Evolutionary conservation across 2,888 invertebrate genomes (phyloP).

Genomic region (Ceratothoa steindachneri): DNA sequence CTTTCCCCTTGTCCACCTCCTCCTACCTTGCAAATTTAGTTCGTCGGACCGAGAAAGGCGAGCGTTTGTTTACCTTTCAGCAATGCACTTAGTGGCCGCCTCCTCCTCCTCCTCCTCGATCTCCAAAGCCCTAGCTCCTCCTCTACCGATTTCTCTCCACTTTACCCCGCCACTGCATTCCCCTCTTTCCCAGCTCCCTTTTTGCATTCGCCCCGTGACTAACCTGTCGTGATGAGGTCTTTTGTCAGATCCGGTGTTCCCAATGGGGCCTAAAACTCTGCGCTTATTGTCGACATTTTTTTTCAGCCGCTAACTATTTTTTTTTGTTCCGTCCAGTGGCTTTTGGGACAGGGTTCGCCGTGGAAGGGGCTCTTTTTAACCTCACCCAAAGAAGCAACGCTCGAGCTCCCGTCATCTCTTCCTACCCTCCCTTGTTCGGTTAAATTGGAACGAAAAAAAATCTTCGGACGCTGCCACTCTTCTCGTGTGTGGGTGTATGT

Average conservation of each 20-base stretch:
- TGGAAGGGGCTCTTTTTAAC: too few species aligned
- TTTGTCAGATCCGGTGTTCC: not conserved
- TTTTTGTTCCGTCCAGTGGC: not conserved
- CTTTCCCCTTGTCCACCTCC: too few species aligned
- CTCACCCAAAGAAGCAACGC: too few species aligned
- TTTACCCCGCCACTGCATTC: not conserved
- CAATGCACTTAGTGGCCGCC: conserved; percentile 4
- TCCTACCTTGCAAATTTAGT: not conserved
- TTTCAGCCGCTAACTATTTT: not conserved
- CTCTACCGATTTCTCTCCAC: not conserved
- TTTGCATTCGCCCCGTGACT: not conserved
- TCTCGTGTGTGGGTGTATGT: too few species aligned
- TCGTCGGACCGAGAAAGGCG: not conserved
- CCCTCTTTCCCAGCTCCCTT: not conserved
- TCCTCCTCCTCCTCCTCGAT: too few species aligned
- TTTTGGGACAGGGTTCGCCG: too few species aligned
- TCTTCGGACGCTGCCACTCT: too few species aligned
- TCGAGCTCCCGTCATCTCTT: too few species aligned
- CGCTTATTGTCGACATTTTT: conserved; percentile 1
- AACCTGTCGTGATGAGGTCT: conserved; percentile 10
- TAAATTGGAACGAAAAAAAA: too few species aligned
- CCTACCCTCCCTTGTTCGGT: too few species aligned
- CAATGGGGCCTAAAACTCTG: not conserved
- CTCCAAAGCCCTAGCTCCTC: not conserved
- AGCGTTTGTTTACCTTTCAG: not conserved